These are phyloP conservation scores for Probosciger aterrimus DNA, from an alignment of 2,113 vertebrate genomes.

Conservation along the genomic window DNA sequence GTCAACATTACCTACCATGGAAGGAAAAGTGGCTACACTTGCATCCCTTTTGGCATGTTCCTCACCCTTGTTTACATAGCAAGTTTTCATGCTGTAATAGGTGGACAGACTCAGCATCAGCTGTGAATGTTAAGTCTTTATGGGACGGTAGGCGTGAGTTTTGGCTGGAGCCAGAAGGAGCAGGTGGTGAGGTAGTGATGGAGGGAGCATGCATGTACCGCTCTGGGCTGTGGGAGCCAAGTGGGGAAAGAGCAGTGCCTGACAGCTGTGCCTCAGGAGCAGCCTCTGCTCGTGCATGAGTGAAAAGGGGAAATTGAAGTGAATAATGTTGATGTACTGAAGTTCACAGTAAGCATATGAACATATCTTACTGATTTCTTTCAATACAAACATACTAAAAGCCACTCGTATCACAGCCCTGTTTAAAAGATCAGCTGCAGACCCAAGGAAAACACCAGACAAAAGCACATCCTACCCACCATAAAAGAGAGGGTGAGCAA, in stretches of 20 bases:
- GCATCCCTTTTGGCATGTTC: background rate
- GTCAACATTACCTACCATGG: background rate
- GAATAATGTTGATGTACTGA: background rate
- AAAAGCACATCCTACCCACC: background rate
- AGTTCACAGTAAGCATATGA: background rate
- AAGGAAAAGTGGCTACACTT: background rate
- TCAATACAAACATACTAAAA: background rate
- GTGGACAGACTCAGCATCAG: background rate
- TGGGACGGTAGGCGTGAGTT: background rate
- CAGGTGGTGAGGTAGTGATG: accelerated
- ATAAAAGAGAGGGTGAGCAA: background rate
- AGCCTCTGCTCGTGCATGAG: accelerated
- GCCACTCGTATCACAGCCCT: background rate
- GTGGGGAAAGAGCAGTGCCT: background rate
- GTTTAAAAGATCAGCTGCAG: background rate
- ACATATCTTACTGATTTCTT: background rate
- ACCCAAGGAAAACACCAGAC: background rate
- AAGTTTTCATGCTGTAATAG: background rate
- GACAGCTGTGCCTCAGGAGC: accelerated
- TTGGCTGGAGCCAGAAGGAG: background rate
- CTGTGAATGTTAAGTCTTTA: background rate
- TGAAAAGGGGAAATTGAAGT: background rate
- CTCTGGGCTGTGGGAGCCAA: background rate
- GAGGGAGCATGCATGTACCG: accelerated
- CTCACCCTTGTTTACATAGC: background rate